phyloP scores from a whole-genome alignment of 2,888 invertebrate genomes.

The Abrostola tripartita region DNA sequence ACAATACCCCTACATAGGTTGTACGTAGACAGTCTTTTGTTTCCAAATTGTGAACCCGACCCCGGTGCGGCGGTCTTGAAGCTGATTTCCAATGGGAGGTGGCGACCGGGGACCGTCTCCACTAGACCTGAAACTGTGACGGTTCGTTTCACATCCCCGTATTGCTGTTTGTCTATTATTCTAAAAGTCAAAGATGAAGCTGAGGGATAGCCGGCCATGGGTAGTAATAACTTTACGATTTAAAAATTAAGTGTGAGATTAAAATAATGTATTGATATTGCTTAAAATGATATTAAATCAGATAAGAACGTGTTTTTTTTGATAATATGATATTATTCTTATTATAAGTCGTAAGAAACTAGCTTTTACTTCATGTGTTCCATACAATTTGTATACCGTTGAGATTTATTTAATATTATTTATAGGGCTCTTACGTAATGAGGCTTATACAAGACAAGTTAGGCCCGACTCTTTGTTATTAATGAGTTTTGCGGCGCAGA shows the following conservation, averaged over 20 bases:
- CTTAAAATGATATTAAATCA: neutral
- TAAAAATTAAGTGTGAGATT: constrained; percentile 36
- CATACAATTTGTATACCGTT: neutral
- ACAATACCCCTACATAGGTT: constrained; percentile 72
- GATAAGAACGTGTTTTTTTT: too few species aligned
- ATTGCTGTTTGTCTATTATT: constrained; percentile 78
- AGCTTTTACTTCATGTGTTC: constrained; percentile 5
- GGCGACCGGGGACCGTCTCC: constrained; percentile 73
- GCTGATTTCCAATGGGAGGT: constrained; percentile 81
- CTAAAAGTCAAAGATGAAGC: constrained; percentile 79
- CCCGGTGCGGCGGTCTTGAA: constrained; percentile 63
- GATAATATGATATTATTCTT: neutral
- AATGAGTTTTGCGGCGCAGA: constrained; percentile 51
- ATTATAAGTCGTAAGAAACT: neutral
- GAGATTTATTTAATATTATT: constrained; percentile 2
- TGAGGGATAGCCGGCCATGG: constrained; percentile 51
- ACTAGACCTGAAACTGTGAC: constrained; percentile 81
- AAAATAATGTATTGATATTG: constrained; percentile 29
- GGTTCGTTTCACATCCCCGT: constrained; percentile 80
- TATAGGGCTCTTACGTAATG: constrained; percentile 6
- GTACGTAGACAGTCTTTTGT: constrained; percentile 67
- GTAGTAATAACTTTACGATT: constrained; percentile 41
- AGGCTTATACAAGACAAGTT: constrained; percentile 20
- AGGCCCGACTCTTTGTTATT: constrained; percentile 48
- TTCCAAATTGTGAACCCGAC: constrained; percentile 63